Evolutionary conservation across 1,140 invertebrate species (phyloP).

Genomic region (Dufourea novaeangliae): DNA sequence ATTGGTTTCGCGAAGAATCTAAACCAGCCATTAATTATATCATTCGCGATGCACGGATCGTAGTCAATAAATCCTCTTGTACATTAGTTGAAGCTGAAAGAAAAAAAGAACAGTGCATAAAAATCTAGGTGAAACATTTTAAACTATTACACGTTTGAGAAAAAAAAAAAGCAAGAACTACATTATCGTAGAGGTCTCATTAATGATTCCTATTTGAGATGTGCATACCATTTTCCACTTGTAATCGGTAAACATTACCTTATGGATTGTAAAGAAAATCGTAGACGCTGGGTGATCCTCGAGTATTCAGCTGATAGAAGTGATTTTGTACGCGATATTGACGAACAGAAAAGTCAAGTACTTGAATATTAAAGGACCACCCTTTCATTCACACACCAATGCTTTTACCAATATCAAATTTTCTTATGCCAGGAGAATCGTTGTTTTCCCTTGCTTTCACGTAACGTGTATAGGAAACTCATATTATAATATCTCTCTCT

Average conservation of each 20-base stretch:
- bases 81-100: neutral
- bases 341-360: neutral
- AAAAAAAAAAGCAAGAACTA: slow-evolving; percentile 14
- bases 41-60: slow-evolving; percentile 63
- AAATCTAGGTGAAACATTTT: slow-evolving; percentile 59
- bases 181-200: slow-evolving; percentile 29
- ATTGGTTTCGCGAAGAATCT: slow-evolving; percentile 66
- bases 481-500: slow-evolving; percentile 26
- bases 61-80: slow-evolving; percentile 63
- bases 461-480: slow-evolving; percentile 24
- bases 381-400: neutral
- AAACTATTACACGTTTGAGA: slow-evolving; percentile 64
- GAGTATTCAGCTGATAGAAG: neutral
- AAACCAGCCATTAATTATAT: slow-evolving; percentile 47
- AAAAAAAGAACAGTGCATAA: slow-evolving; percentile 34
- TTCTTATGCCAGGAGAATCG: neutral
- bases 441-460: too few species aligned
- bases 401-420: neutral
- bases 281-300: neutral
- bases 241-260: neutral
- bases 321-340: neutral
- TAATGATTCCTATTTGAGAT: slow-evolving; percentile 28
- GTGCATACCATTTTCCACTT: slow-evolving; percentile 27
- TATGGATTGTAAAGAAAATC: neutral
- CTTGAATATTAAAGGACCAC: neutral